Evolutionary conservation across 1,140 invertebrate species (phyloP), one percentile per base, ranked within the genome.

Genomic region (Cryptotermes secundus): DNA sequence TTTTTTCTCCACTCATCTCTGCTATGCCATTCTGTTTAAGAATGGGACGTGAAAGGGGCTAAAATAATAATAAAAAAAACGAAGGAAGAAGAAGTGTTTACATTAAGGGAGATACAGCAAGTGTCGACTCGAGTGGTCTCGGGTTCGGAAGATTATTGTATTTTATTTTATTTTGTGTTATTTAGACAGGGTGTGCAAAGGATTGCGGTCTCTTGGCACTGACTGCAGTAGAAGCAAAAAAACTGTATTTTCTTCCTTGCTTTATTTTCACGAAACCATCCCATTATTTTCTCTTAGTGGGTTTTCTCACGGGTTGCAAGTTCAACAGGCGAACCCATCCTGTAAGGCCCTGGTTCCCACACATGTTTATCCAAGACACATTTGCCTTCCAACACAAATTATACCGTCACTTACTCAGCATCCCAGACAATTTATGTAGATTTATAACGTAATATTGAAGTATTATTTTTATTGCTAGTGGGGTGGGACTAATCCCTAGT

Each of bases 271-370:
- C 59, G 4, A n/a, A 59, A 59, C 12, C 53, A 24, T 59, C 19
- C 22, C 4, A 59, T 16, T 59, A n/a, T n/a, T n/a, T 59, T 19
- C 19, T 10, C 7, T 2, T 59, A 59, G 9, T 14, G n/a, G 31
- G 31, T 31, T 72, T 72, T 72, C 59, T 72, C 59, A 72, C 59
- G 59, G n/a, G n/a, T n/a, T 72, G 31, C n/a, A 72, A 72, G 59
- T 31, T 72, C 59, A n/a, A 72, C n/a, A n/a, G n/a, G 31, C 9
- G 26, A n/a, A 72, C 2, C n/a, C 59, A 31, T 72, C 59, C 59
- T 72, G 59, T 31, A n/a, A 59, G 53, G 4, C n/a, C n/a, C n/a
- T n/a, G n/a, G n/a, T n/a, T n/a, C n/a, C n/a, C n/a, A n/a, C n/a
- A n/a, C n/a, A n/a, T n/a, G n/a, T n/a, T n/a, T n/a, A n/a, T n/a